Evolutionary conservation across 2,113 vertebrate genomes (phyloP), one percentile per base, ranked within the genome.

Genomic region (Spilogale gracilis): DNA sequence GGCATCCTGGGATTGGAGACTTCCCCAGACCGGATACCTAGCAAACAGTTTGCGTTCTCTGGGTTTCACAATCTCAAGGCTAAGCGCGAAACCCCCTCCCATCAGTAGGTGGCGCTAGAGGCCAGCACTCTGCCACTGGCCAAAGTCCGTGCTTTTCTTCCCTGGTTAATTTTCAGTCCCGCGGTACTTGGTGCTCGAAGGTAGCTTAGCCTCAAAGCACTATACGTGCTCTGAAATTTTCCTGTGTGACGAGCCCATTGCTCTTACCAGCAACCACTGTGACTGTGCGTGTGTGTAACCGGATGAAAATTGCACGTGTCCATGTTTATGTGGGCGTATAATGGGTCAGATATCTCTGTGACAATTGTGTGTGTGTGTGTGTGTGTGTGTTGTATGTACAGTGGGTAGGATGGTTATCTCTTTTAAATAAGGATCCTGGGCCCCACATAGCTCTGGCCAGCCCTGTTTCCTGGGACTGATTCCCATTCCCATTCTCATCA

Each of bases 91-190:
- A 73, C 27, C 43, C 10, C 6, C 4, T 94, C 20, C 11, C 1
- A 16, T 91, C 96, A 81, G 74, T 81, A 98, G 97, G 93, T 95
- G 98, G 81, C 97, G 76, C 84, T 97, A 85, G 58, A 95, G 84
- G 81, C 76, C 71, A 30, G 60, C 80, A 7, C 45, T 6, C 60
- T 2, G 67, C 38, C 43, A 54, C 56, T 52, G 74, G 30, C 8
- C 0, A 2, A 17, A 11, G 56, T 17, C 14, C 0, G 1, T 14
- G 48, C n/a, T 84, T 83, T 65, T 32, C 58, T 78, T 60, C 21
- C 9, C 76, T 30, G 48, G 38, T 69, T 83, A 14, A 4, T 76
- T 91, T 45, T 58, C 65, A 76, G 5, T 89, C 43, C 67, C 71
- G 0, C 1, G 18, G 54, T 87, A 12, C 30, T 50, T 67, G 25